phyloP scores from a whole-genome alignment of 2,888 invertebrate species.

The Sarcophaga subvicina region DNA sequence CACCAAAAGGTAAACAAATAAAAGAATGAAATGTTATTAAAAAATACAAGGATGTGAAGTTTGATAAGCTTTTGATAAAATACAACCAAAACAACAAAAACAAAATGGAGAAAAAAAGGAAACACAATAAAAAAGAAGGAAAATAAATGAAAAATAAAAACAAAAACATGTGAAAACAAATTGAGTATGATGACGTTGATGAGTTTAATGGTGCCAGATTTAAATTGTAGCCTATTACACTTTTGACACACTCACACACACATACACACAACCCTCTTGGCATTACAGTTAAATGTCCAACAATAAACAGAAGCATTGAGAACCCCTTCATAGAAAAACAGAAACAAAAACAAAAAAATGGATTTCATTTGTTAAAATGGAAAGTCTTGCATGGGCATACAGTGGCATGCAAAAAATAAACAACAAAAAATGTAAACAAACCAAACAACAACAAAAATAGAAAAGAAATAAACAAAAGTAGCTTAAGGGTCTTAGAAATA shows the following conservation, averaged over 20 bases:
- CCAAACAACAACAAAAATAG: constrained; percentile 14
- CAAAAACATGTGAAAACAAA: neutral
- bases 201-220: constrained; percentile 67
- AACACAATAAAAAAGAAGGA: neutral
- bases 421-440: constrained; percentile 24
- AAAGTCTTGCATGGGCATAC: constrained; percentile 47
- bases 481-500: constrained; percentile 67
- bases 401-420: constrained; percentile 24
- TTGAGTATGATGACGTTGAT: constrained; percentile 48
- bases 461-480: constrained; percentile 60
- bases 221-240: constrained; percentile 62
- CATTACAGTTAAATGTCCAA: constrained; percentile 1
- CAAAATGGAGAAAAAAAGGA: neutral
- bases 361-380: constrained; percentile 51
- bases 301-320: constrained; percentile 36
- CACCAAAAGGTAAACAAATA: constrained; percentile 34
- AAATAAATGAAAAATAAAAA: neutral
- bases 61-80: constrained; percentile 57
- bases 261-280: neutral
- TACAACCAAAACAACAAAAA: constrained; percentile 9
- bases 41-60: constrained; percentile 40
- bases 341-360: neutral
- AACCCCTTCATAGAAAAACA: neutral
- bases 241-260: constrained; percentile 36
- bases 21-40: constrained; percentile 37